A percentile compares a stretch with the other conserved stretches of the same genome.
phyloP scores from a whole-genome alignment of 2,797 vertebrate genomes.

The Cyprinodon diabolis region DNA sequence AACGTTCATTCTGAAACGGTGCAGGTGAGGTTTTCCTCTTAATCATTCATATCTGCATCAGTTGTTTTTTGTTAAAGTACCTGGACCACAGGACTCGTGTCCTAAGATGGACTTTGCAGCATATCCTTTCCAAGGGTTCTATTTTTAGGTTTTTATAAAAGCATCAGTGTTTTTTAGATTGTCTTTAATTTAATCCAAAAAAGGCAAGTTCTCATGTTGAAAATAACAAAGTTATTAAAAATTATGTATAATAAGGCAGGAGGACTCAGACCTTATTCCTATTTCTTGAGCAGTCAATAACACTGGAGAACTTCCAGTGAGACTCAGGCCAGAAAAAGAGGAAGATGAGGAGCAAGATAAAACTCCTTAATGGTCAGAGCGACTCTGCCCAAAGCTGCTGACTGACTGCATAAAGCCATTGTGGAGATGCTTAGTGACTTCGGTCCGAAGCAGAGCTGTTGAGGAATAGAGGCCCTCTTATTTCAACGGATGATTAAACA shows the following conservation, averaged over 20 bases:
- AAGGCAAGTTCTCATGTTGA: too few relatives aligned
- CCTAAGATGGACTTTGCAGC: constrained; percentile 1
- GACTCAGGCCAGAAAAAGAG: constrained; percentile 41
- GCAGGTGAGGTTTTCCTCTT: constrained; percentile 1
- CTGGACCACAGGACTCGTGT: not conserved
- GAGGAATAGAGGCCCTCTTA: constrained; percentile 44
- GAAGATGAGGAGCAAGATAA: constrained; percentile 39
- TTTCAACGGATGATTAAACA: constrained; percentile 61
- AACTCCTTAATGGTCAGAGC: constrained; percentile 44
- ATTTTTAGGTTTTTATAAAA: too few relatives aligned
- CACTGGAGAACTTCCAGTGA: constrained; percentile 35
- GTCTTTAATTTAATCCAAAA: too few relatives aligned
- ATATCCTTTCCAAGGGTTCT: too few relatives aligned
- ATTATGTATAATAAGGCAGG: too few relatives aligned
- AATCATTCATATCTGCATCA: constrained; percentile 13
- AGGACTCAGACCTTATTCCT: constrained; percentile 19
- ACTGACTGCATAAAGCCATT: constrained; percentile 37
- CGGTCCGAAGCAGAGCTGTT: constrained; percentile 35
- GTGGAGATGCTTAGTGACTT: constrained; percentile 40
- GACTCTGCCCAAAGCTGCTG: constrained; percentile 38
- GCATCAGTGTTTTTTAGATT: too few relatives aligned
- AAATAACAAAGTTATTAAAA: too few relatives aligned
- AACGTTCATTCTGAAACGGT: constrained; percentile 8
- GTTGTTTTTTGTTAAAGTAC: not conserved
- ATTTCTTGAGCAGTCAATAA: constrained; percentile 37